Conservation (phyloP, 2,113 vertebrate genomes). For the Sclerurus mexicanus region DNA sequence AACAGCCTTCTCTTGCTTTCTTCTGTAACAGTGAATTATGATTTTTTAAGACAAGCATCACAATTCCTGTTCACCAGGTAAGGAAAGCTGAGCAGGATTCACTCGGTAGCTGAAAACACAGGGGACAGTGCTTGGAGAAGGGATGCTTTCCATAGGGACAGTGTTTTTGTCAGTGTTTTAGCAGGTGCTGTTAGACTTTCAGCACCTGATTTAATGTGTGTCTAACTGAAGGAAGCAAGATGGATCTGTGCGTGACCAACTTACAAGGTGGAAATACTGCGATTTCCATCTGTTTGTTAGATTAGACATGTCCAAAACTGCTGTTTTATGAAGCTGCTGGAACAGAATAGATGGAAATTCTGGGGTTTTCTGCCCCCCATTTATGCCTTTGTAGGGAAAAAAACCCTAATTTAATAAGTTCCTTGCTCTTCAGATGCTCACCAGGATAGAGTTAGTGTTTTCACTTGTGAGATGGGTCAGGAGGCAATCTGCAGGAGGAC, state of each 20-base stretch:
- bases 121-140: neutral
- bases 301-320: neutral
- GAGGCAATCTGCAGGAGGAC: neutral
- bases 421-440: neutral
- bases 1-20: neutral
- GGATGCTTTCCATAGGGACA: neutral
- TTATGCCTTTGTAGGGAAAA: neutral
- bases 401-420: neutral
- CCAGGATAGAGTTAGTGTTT: neutral
- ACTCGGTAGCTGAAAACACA: neutral
- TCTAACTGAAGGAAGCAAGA: neutral
- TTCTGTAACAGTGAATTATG: neutral
- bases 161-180: neutral
- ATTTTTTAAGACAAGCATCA: neutral
- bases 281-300: neutral
- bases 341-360: neutral
- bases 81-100: neutral
- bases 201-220: neutral
- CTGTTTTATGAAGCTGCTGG: neutral
- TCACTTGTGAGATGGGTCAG: neutral
- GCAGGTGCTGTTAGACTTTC: neutral
- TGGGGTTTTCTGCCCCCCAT: rapidly evolving
- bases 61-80: neutral
- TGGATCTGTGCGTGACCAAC: neutral
- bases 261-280: neutral